Percentiles rank a stretch among this genome's conserved stretches.
These are phyloP conservation scores for Aplysina aerophoba DNA, from an alignment of 37 sponge, comb jelly and placozoan species.

Conservation along the genomic window DNA sequence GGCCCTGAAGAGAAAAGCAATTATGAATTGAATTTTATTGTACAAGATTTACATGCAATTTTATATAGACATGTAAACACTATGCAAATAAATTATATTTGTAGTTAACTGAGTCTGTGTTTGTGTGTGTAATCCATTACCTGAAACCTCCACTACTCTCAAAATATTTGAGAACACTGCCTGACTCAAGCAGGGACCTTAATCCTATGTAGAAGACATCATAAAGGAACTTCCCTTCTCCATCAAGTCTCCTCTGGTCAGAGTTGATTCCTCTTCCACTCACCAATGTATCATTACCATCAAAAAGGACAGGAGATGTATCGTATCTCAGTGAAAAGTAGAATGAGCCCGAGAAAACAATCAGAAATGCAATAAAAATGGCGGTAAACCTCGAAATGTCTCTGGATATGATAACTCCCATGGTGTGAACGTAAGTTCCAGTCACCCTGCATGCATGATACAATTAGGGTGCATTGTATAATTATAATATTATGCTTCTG, in stretches of 20 bases:
- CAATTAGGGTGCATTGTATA: too few species aligned
- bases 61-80: too few species aligned
- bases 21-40: too few species aligned
- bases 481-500: too few species aligned
- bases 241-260: background rate
- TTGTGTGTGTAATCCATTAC: background rate
- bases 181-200: background rate
- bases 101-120: too few species aligned
- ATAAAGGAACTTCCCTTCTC: background rate
- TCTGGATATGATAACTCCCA: constrained; percentile 5
- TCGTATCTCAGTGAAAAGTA: constrained; percentile 5
- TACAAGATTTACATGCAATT: too few species aligned
- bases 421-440: constrained; percentile 17
- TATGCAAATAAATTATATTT: too few species aligned
- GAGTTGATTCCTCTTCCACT: background rate
- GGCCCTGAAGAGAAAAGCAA: background rate
- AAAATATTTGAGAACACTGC: background rate
- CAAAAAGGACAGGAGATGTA: background rate
- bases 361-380: background rate
- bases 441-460: background rate
- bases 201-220: background rate
- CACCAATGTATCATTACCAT: background rate
- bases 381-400: background rate
- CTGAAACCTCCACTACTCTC: background rate
- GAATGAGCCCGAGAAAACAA: background rate